Evolutionary conservation across 2,797 vertebrate species (phyloP).

Genomic region (Premnoplex brunnescens): DNA sequence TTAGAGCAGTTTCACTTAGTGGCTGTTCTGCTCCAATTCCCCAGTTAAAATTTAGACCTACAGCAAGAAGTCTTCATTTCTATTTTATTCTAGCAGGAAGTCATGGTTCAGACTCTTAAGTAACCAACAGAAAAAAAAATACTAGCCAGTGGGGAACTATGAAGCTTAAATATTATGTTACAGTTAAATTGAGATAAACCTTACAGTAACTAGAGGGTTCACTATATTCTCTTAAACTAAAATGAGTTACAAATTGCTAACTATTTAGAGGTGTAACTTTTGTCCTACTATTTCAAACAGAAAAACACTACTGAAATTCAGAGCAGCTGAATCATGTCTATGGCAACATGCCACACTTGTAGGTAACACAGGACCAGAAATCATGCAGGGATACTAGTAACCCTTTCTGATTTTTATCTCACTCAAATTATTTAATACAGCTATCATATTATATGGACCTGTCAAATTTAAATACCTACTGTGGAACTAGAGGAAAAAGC

Average conservation of each 20-base stretch:
- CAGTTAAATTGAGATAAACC: slow-evolving; percentile 59
- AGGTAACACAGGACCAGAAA: background rate
- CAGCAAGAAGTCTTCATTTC: slow-evolving; percentile 67
- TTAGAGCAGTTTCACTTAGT: slow-evolving; percentile 66
- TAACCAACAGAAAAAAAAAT: slow-evolving; percentile 39
- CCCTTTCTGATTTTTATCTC: background rate
- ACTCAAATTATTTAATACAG: background rate
- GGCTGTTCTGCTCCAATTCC: slow-evolving; percentile 72
- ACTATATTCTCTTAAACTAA: slow-evolving; percentile 16
- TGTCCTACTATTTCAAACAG: slow-evolving; percentile 24
- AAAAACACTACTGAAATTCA: slow-evolving; percentile 15
- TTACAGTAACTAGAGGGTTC: slow-evolving; percentile 26
- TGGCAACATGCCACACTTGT: background rate
- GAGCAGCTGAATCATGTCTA: background rate
- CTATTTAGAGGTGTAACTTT: background rate
- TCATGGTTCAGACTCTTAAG: slow-evolving; percentile 62
- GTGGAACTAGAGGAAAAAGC: background rate
- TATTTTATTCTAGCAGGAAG: slow-evolving; percentile 52
- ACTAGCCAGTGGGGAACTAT: slow-evolving; percentile 39
- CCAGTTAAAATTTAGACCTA: slow-evolving; percentile 72
- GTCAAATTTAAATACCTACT: background rate
- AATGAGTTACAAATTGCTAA: slow-evolving; percentile 46
- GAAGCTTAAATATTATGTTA: slow-evolving; percentile 60
- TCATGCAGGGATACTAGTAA: background rate
- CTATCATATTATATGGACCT: background rate